Percentiles rank a stretch among this genome's conserved stretches.
These are phyloP conservation scores for Oncorhynchus clarkii DNA, from an alignment of 2,113 vertebrate species.

Conservation along the genomic window DNA sequence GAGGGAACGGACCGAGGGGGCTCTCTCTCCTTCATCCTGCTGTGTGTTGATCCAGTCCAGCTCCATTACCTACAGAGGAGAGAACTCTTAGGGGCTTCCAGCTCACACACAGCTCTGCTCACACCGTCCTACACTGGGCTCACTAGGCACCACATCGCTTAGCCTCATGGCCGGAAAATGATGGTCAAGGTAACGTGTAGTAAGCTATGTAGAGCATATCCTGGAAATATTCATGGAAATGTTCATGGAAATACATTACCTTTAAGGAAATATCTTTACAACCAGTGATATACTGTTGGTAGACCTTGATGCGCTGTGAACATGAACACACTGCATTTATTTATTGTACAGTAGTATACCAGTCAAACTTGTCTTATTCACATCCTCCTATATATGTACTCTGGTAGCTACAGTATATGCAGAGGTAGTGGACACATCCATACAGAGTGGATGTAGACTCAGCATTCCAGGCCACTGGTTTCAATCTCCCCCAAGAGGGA, in stretches of 20 bases:
- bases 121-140: not conserved
- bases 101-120: constrained; percentile 22
- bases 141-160: not conserved
- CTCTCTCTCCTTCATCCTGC: constrained; percentile 21
- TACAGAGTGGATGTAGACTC: constrained; percentile 54
- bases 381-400: too few species aligned
- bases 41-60: not conserved
- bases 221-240: too few species aligned
- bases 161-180: not conserved
- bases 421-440: constrained; percentile 4
- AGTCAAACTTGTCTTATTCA: not conserved
- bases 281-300: too few species aligned
- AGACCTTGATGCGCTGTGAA: too few species aligned
- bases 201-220: too few species aligned
- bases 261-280: too few species aligned
- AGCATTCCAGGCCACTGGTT: constrained; percentile 62
- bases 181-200: not conserved
- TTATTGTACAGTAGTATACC: not conserved
- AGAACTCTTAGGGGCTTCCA: not conserved
- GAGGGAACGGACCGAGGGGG: constrained; percentile 20
- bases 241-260: too few species aligned
- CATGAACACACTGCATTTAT: too few species aligned
- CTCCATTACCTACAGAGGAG: not conserved
- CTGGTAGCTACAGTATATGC: not conserved
- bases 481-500: constrained; percentile 63